phyloP scores from a whole-genome alignment of 2,797 vertebrate genomes.

The Eremophila alpestris region DNA sequence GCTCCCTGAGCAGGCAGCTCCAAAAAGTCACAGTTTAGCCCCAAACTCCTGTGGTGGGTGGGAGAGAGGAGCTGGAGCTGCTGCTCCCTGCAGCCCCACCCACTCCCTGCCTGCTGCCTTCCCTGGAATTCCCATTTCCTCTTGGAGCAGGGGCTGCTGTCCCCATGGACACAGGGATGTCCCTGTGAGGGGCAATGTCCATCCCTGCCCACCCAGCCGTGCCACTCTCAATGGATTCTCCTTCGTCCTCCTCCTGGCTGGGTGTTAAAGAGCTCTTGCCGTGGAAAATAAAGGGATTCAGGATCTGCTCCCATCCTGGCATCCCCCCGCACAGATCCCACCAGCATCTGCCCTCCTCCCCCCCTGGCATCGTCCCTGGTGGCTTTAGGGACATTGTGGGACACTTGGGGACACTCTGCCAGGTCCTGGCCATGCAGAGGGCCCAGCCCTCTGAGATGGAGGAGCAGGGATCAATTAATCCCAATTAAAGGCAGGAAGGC shows the following conservation, averaged over 20 bases:
- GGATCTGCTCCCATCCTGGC: background rate
- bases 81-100: background rate
- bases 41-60: background rate
- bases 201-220: background rate
- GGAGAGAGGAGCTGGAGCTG: background rate
- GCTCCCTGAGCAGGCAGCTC: background rate
- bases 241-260: background rate
- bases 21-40: background rate
- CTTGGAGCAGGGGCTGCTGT: accelerated
- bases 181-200: accelerated
- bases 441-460: accelerated
- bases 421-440: background rate
- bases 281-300: background rate
- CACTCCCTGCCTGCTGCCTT: background rate
- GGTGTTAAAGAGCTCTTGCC: background rate
- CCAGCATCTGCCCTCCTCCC: accelerated
- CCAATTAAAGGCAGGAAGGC: background rate
- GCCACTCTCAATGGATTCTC: accelerated
- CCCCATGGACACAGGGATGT: background rate
- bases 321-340: background rate
- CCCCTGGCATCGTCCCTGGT: accelerated
- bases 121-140: background rate
- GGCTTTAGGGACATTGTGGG: background rate
- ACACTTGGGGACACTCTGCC: background rate
- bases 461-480: background rate